These are phyloP conservation scores for Ischnura elegans DNA, from an alignment of 2,888 invertebrate genomes.

Conservation along the genomic window DNA sequence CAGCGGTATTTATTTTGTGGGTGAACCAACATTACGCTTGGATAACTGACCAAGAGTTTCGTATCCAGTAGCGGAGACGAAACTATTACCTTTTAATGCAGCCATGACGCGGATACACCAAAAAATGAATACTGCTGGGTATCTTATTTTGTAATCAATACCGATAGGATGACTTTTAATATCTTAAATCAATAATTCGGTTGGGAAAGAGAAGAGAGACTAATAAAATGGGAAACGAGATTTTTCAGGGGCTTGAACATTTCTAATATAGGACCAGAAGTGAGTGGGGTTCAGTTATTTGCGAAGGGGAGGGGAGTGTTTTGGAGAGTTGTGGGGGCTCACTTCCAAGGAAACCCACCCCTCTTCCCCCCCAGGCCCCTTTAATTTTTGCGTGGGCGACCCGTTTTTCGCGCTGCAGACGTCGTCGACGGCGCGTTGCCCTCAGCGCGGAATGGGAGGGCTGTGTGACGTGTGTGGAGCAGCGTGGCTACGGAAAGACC, in stretches of 20 bases:
- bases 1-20: too few relatives aligned
- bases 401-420: neutral
- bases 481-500: too few relatives aligned
- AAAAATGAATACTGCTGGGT: too few relatives aligned
- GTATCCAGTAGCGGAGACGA: too few relatives aligned
- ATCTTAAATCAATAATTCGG: neutral
- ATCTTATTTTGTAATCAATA: too few relatives aligned
- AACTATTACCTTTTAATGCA: too few relatives aligned
- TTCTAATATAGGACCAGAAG: neutral
- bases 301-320: neutral
- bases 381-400: constrained; percentile 31
- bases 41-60: too few relatives aligned
- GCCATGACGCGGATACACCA: too few relatives aligned
- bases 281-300: neutral
- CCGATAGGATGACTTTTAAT: too few relatives aligned
- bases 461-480: neutral
- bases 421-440: neutral
- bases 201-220: neutral
- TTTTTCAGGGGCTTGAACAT: neutral
- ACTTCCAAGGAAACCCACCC: neutral
- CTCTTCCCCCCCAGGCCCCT: neutral
- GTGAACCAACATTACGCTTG: too few relatives aligned
- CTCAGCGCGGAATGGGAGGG: neutral
- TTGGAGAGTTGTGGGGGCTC: neutral
- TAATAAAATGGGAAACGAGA: neutral